phyloP scores from a whole-genome alignment of 2,888 invertebrate genomes.

The Eilema griseolum region DNA sequence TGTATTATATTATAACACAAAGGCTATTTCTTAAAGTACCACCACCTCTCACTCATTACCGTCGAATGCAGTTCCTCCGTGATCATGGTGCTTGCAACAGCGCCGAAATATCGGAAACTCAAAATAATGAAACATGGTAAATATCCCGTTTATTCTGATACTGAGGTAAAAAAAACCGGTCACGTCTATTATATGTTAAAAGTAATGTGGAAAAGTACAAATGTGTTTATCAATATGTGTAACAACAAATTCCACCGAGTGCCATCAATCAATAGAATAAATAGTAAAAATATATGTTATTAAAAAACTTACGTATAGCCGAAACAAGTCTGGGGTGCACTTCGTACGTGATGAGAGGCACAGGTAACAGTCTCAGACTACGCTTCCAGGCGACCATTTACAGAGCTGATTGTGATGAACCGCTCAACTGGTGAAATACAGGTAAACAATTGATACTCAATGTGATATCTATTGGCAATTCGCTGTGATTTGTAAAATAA shows the following conservation, averaged over 20 bases:
- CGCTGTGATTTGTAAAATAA: not conserved
- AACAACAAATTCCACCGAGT: too few relatives aligned
- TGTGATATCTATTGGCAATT: not conserved
- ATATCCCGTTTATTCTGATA: too few relatives aligned
- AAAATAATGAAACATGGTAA: too few relatives aligned
- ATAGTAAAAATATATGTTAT: too few relatives aligned
- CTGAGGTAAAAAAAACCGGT: too few relatives aligned
- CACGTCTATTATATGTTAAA: too few relatives aligned
- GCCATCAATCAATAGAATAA: too few relatives aligned
- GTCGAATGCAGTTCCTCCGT: not conserved
- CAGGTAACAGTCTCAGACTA: conserved; percentile 90
- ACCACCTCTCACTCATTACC: not conserved
- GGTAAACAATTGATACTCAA: not conserved
- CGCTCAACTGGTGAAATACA: not conserved
- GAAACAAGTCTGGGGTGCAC: conserved; percentile 92
- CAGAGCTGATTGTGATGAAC: not conserved
- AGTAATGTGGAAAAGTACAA: too few relatives aligned
- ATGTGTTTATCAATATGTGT: too few relatives aligned
- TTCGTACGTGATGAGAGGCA: conserved; percentile 96
- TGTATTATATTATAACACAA: not conserved
- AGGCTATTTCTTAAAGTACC: not conserved
- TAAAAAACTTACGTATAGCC: conserved; percentile 89
- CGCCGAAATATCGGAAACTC: too few relatives aligned
- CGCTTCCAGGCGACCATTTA: not conserved
- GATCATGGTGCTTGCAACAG: too few relatives aligned